A percentile compares a stretch with the other conserved stretches of the same genome.
These are phyloP conservation scores for Diadophis punctatus DNA, from an alignment of 2,113 vertebrate genomes.

Conservation along the genomic window DNA sequence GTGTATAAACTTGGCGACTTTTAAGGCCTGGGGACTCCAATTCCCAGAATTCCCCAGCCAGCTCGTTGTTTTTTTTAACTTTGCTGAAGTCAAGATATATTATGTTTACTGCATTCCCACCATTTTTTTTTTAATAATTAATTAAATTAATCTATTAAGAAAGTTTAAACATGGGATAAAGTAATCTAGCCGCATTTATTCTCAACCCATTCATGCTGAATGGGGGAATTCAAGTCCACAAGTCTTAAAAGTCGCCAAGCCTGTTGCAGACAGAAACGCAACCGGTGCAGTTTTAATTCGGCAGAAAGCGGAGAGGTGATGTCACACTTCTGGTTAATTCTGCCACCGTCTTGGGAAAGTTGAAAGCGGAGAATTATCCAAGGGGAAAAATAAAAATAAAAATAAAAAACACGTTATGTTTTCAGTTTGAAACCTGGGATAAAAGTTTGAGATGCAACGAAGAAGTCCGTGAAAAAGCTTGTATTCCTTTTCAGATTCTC, in stretches of 20 bases:
- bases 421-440: neutral
- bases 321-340: neutral
- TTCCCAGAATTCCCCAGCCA: no score
- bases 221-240: no score
- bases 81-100: no score
- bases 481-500: neutral
- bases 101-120: no score
- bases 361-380: neutral
- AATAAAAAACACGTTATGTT: neutral
- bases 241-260: no score
- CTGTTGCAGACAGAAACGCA: neutral
- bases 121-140: no score
- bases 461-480: neutral
- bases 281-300: neutral
- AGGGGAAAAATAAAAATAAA: neutral
- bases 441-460: neutral
- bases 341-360: neutral
- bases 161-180: no score
- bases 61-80: rapidly evolving
- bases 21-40: no score
- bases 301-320: neutral
- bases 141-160: no score
- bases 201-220: no score
- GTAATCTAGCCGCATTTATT: no score
- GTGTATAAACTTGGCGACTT: no score